Base-by-base conservation (phyloP, 2,113 vertebrate species). In the Heterocephalus glaber region DNA sequence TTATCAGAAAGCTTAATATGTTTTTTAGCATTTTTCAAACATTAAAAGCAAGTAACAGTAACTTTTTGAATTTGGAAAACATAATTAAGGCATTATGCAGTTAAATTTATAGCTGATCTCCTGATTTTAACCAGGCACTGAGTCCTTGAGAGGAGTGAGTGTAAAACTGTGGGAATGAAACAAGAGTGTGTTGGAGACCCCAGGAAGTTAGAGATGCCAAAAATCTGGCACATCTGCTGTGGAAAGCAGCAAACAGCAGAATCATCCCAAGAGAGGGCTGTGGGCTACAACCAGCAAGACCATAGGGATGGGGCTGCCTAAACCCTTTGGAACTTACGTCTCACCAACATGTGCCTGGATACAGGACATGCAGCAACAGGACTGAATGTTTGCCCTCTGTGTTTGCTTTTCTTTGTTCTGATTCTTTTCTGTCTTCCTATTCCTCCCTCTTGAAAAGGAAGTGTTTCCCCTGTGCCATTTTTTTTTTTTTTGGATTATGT, bases 41-140 rank as follows among this genome's bases (percentile, higher is more conserved):
- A 74, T 74, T 94, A 72, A 94, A 92, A 54, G 41, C 61, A 94
- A 83, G 54, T 79, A 83, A 82, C 88, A 94, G 13, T 85, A 49
- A 7, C 22, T 68, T 70, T 90, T 70, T 90, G 33, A 94, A 82
- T 95, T 90, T 85, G 74, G 38, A 89, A 93, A 85, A 35, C 56
- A 61, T 83, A 60, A 74, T 35, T 72, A 72, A 87, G 7, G 7
- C 2, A 38, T 47, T 84, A 28, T 97, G 41, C 58, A 88, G 70
- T 74, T 76, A 72, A 85, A 81, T 89, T 74, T 68, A 89, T 92
- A 95, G 38, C 33, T 17, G 56, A 1, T 81, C 63, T n/a, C n/a
- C n/a, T 84, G 49, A 47, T 87, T 79, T 84, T 93, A 10, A 66
- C 65, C 35, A 68, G 66, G 16, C 66, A n/a, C 35, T 19, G 16